Evolutionary conservation across 2,797 vertebrate genomes (phyloP), one percentile per base, ranked within the genome.

Genomic region (Coregonus suidteri): DNA sequence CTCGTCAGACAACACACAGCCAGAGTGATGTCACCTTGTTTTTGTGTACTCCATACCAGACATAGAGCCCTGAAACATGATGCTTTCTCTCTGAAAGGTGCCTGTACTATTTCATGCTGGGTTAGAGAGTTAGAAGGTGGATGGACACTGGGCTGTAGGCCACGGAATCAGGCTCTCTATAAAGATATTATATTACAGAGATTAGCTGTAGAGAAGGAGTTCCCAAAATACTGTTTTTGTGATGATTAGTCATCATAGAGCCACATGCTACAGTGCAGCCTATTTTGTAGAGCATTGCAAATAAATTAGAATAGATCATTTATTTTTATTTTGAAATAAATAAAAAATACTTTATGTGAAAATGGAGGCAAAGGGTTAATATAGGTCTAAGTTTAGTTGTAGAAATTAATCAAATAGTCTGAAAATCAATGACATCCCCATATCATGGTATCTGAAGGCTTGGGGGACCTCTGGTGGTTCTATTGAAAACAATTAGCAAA

Each of bases 1-100:
- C 84, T 85, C 82, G 83, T 78, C 86, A 86, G 85, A 90, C 85
- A 91, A 86, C 87, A 86, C 86, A 89, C 5, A 83, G 79, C 85
- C 82, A 76, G 85, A 87, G 84, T 54, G 62, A 79, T 71, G 77
- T 78, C 41, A 75, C 41, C 67, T 69, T 34, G 37, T 82, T 80
- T 79, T 79, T 67, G 47, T 41, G 25, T 7, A 16, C 51, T 16
- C 72, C 79, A 85, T 78, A 71, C 85, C 84, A 13, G 41, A 11
- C 41, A 47, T 80, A 34, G 73, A 73, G 9, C 41, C 79, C 64
- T 47, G 9, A 47, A 47, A 47, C 41, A 13, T 80, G 88, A 91
- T 7, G 77, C 88, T 79, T n/a, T 78, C 88, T 81, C 47, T 77
- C 81, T 71, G 67, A 47, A 9, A 11, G 41, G 3, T 47, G 67